phyloP scores from a whole-genome alignment of 2,888 invertebrate species.

The Pollenia griseotomentosa region DNA sequence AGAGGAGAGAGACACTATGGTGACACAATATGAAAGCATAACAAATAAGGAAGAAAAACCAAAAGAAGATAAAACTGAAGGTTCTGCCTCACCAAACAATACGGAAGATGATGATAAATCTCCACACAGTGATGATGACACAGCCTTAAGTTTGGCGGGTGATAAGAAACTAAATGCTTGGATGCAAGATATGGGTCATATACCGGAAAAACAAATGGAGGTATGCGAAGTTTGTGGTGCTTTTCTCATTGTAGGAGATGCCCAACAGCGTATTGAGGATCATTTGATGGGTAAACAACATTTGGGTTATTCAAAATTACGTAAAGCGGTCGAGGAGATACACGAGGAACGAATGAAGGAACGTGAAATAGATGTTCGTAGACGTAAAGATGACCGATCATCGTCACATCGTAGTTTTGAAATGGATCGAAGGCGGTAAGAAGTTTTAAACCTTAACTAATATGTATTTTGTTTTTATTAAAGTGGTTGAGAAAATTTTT shows the following conservation, averaged over 20 bases:
- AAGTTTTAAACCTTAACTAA: neutral
- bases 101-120: conserved; percentile 50
- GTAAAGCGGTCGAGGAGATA: conserved; percentile 89
- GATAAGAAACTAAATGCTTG: conserved; percentile 84
- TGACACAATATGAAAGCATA: conserved; percentile 90
- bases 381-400: conserved; percentile 81
- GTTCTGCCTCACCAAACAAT: conserved; percentile 25
- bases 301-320: conserved; percentile 92
- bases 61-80: conserved; percentile 44
- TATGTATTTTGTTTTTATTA: no score
- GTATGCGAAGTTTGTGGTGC: conserved; percentile 99
- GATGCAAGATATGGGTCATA: conserved; percentile 92
- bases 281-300: conserved; percentile 99
- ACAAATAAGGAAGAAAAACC: conserved; percentile 56
- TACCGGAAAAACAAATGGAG: conserved; percentile 99
- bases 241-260: conserved; percentile 99
- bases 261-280: conserved; percentile 98
- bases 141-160: conserved; percentile 67
- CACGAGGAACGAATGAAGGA: conserved; percentile 87
- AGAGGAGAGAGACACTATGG: conserved; percentile 93
- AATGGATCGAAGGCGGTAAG: conserved; percentile 78
- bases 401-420: conserved; percentile 70
- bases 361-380: conserved; percentile 86
- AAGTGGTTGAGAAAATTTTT: no score
- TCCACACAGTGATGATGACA: conserved; percentile 61